Conservation (phyloP, 2,888 invertebrate species). For the Rhagonycha lutea region DNA sequence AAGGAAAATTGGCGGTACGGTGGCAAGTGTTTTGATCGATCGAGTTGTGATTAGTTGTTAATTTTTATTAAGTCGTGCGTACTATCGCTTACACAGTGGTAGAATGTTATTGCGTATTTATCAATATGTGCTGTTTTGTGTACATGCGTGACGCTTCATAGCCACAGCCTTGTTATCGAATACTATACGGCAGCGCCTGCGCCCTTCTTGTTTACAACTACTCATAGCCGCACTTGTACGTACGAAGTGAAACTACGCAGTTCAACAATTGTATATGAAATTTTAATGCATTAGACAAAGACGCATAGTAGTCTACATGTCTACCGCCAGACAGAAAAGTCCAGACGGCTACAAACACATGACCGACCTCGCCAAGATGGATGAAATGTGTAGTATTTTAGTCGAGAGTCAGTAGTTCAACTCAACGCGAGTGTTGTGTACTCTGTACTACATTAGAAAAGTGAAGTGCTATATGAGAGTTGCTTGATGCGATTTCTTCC, state of each 20-base stretch:
- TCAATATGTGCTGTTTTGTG: conserved; percentile 28
- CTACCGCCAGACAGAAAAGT: conserved; percentile 39
- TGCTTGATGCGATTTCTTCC: conserved; percentile 4
- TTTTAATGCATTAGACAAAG: conserved; percentile 29
- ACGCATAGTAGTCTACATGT: conserved; percentile 28
- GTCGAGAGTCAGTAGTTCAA: conserved; percentile 15
- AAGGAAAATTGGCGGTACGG: not conserved
- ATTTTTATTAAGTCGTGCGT: conserved; percentile 14
- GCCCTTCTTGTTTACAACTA: conserved; percentile 59
- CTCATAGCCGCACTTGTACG: conserved; percentile 31
- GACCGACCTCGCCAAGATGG: conserved; percentile 50
- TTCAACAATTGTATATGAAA: conserved; percentile 10
- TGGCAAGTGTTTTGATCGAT: not conserved
- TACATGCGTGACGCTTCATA: conserved; percentile 37
- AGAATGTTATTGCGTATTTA: conserved; percentile 27
- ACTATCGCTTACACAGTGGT: conserved; percentile 11
- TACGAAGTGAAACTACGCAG: conserved; percentile 5
- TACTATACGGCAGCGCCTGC: conserved; percentile 55
- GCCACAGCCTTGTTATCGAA: conserved; percentile 49
- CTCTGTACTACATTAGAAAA: conserved; percentile 1
- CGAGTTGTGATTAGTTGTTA: not conserved
- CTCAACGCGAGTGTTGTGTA: conserved; percentile 13
- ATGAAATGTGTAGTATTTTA: conserved; percentile 38
- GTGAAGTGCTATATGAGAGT: conserved; percentile 6
- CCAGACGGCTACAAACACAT: conserved; percentile 50